Evolutionary conservation across 1,140 invertebrate species (phyloP).

Genomic region (Onthophagus taurus): DNA sequence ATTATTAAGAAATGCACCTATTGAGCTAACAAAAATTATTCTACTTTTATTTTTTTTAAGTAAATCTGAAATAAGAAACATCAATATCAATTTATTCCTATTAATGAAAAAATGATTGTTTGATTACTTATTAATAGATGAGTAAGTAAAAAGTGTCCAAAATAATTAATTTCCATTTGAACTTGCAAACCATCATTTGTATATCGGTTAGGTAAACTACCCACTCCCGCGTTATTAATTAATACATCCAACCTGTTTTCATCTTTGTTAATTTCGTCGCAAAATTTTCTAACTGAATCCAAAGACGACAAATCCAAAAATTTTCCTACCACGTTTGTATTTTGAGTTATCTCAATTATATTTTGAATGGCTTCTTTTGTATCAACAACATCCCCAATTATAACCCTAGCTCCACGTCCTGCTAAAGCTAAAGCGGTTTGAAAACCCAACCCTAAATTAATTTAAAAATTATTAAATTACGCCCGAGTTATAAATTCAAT

Average conservation of each 20-base stretch:
- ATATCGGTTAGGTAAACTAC: background rate
- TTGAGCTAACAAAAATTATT: slow-evolving; percentile 37
- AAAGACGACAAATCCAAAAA: background rate
- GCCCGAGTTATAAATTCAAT: too few species aligned
- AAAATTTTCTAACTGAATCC: background rate
- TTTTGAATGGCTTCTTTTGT: background rate
- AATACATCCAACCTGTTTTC: background rate
- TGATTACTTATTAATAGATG: background rate
- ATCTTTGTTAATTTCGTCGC: background rate
- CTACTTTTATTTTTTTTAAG: too few species aligned
- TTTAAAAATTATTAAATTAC: too few species aligned
- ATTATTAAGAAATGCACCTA: slow-evolving; percentile 34
- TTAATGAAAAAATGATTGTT: background rate
- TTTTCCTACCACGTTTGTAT: background rate
- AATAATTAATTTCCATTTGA: background rate
- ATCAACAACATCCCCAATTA: too few species aligned
- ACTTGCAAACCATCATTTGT: background rate
- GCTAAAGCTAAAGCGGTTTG: too few species aligned
- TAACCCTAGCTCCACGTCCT: too few species aligned
- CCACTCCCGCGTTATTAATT: background rate
- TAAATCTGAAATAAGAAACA: too few species aligned
- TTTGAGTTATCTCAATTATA: background rate
- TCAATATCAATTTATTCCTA: too few species aligned
- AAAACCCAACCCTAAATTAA: background rate
- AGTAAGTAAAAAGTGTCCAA: background rate